A percentile compares a stretch with the other conserved stretches of the same genome.
Evolutionary conservation across 37 sponge, comb jelly and placozoan species (phyloP).

Genomic region (Mnemiopsis leidyi): DNA sequence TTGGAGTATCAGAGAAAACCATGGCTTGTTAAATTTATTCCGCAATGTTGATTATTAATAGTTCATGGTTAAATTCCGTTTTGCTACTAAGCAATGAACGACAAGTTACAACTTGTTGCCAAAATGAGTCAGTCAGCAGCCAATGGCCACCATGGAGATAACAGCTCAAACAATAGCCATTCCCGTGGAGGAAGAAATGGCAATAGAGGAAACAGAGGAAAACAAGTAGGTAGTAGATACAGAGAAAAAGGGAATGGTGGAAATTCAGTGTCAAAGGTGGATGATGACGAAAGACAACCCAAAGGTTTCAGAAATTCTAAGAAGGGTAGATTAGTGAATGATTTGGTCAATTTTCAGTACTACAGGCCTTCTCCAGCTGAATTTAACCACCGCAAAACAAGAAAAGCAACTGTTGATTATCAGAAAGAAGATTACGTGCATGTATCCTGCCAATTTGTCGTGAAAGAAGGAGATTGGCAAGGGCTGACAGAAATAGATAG

Average conservation of each 20-base stretch:
- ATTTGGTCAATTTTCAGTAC: constrained; percentile 9
- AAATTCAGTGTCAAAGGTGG: neutral
- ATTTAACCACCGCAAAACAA: neutral
- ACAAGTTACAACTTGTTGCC: constrained; percentile 29
- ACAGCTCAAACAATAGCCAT: neutral
- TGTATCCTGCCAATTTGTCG: constrained; percentile 53
- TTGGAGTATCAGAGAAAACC: neutral
- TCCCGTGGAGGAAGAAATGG: neutral
- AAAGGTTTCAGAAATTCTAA: neutral
- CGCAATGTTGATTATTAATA: neutral
- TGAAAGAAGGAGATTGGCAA: neutral
- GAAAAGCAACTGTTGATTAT: neutral
- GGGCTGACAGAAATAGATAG: constrained; percentile 7
- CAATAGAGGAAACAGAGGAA: constrained; percentile 4
- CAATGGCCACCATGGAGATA: constrained; percentile 51
- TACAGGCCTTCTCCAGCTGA: neutral
- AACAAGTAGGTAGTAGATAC: neutral
- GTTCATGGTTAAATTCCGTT: constrained; percentile 37
- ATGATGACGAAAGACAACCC: neutral
- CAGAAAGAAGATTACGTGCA: constrained; percentile 52
- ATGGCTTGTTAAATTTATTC: constrained; percentile 59
- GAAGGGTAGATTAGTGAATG: neutral
- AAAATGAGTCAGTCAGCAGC: constrained; percentile 38
- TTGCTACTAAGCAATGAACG: constrained; percentile 60
- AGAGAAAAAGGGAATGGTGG: neutral